Evolutionary conservation across 2,113 vertebrate species (phyloP).

Genomic region (Isurus oxyrinchus): DNA sequence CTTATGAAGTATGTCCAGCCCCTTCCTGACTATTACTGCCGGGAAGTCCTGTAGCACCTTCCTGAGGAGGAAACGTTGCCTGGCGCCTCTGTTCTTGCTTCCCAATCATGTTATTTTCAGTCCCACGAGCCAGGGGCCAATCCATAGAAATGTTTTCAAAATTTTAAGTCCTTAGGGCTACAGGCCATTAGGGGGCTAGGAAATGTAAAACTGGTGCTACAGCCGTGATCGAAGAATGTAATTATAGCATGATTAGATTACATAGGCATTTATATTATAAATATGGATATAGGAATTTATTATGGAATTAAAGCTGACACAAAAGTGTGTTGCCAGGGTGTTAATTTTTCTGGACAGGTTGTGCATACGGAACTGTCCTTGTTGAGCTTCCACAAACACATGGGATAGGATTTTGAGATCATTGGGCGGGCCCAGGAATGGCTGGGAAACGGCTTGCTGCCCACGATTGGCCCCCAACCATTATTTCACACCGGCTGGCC

Average conservation of each 20-base stretch:
- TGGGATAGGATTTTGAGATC: no score
- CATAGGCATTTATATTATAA: not conserved
- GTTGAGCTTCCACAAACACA: not conserved
- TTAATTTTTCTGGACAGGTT: not conserved
- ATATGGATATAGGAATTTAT: not conserved
- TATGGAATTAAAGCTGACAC: not conserved
- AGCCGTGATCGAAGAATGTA: not conserved
- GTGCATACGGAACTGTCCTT: not conserved
- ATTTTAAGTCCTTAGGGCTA: not conserved
- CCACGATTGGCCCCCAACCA: no score
- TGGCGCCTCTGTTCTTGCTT: no score
- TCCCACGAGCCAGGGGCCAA: not conserved
- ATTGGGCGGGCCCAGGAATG: no score
- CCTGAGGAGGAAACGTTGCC: not conserved
- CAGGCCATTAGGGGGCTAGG: not conserved
- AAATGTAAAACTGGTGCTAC: not conserved
- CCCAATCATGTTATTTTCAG: not conserved
- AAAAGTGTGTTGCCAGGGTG: not conserved
- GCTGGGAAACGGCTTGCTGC: no score
- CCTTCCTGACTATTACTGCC: not conserved
- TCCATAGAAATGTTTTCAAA: not conserved
- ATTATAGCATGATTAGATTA: not conserved
- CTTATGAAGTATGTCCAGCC: not conserved
- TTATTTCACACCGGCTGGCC: no score
- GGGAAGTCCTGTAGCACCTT: not conserved